Base-by-base conservation (phyloP, 2,888 invertebrate species). In the Pristionchus maxplancki region DNA sequence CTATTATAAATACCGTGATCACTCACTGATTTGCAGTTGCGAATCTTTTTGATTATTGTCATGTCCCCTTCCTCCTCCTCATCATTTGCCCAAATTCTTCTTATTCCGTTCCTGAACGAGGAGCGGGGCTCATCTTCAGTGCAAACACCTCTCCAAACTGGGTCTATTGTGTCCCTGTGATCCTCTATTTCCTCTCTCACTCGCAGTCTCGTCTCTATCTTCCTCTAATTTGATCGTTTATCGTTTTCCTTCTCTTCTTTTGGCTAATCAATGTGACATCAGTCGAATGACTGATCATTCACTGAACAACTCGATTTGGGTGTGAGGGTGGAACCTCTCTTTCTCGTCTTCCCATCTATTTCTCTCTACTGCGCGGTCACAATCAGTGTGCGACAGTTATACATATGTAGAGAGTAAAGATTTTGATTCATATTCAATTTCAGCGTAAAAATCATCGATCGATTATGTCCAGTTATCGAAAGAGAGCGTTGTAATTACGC, bases 101-200 rank as follows among this genome's bases (percentile, higher is more conserved):
- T 71, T 6, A 71, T 71, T 71, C 37, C 71, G 71, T 64, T 64
- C 64, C 64, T 64, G 31, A 64, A 64, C 64, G 64, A 31, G 34
- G 37, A 71, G 31, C 34, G 37, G 37, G 37, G 71, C 71, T 71
- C 71, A 71, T 71, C 71, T 71, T 20, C 71, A 71, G 37, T 71
- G 71, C 71, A 71, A 71, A 71, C 37, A 37, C 37, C 34, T 71
- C 71, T 71, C 71, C 71, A 71, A 71, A 71, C 71, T 71, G 71
- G 71, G 71, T 71, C 71, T 71, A 71, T 71, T 71, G 37, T 71
- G 37, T 71, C 37, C 37, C 17, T 71, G 37, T 37, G 20, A 37
- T 31, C 17, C 34, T 71, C 71, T 20, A 24, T 71, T 71, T 71
- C 64, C 64, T 34, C 34, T 67, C 31, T 31, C 64, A 5, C 31